Percentiles rank a stretch among this genome's conserved stretches.
phyloP scores from a whole-genome alignment of 2,888 invertebrate species.

The Phyto melanocephala region DNA sequence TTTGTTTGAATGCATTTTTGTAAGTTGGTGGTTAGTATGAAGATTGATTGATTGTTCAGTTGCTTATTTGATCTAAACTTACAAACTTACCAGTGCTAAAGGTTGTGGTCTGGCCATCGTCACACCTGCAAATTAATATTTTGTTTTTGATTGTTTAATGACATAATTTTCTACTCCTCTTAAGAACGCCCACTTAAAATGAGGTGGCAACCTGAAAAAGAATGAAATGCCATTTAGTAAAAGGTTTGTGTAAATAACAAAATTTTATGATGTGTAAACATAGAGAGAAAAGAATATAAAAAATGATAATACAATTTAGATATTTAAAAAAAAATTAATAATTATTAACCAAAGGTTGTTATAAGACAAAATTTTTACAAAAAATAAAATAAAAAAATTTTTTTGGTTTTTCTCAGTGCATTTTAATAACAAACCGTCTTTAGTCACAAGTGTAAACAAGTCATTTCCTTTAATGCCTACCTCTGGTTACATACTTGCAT shows the following conservation, averaged over 20 bases:
- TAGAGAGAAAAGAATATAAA: not conserved
- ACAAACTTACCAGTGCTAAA: conserved; percentile 14
- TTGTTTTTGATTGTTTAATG: conserved; percentile 61
- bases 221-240: not conserved
- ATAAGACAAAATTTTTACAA: no score
- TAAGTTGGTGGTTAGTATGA: not conserved
- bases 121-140: conserved; percentile 65
- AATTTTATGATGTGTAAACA: not conserved
- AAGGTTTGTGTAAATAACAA: not conserved
- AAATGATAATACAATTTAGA: no score
- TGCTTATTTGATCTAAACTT: conserved; percentile 11
- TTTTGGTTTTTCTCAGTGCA: not conserved
- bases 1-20: not conserved
- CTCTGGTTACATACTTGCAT: not conserved
- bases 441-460: no score
- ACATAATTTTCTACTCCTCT: conserved; percentile 61
- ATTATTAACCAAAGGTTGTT: no score
- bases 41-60: conserved; percentile 15
- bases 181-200: conserved; percentile 57
- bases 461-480: not conserved
- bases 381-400: no score
- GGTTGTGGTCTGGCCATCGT: conserved; percentile 20
- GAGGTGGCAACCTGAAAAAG: not conserved
- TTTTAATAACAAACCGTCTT: not conserved
- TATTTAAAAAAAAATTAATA: no score